phyloP scores from a whole-genome alignment of 2,113 vertebrate species.

The Pituophis catenifer region DNA sequence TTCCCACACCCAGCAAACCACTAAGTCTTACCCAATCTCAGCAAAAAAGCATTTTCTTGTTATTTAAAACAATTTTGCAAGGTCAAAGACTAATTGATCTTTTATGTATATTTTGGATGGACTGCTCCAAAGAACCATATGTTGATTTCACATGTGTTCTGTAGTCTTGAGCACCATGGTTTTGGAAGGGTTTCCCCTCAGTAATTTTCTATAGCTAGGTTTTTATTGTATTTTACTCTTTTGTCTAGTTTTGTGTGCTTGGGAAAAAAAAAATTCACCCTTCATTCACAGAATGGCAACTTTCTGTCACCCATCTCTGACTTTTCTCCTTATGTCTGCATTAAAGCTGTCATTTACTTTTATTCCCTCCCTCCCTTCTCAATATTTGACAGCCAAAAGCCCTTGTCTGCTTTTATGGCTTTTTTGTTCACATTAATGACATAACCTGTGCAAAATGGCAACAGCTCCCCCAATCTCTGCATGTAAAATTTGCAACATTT shows the following conservation, averaged over 20 bases:
- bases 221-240: constrained; percentile 84
- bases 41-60: neutral
- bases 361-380: constrained; percentile 67
- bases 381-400: constrained; percentile 80
- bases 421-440: constrained; percentile 83
- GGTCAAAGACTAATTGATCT: constrained; percentile 56
- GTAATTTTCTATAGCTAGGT: constrained; percentile 82
- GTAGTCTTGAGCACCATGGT: constrained; percentile 85
- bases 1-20: constrained; percentile 55
- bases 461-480: constrained; percentile 78
- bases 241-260: constrained; percentile 81
- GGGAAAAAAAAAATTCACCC: constrained; percentile 69
- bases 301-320: constrained; percentile 84
- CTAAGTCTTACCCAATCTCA: constrained; percentile 33
- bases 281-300: constrained; percentile 82
- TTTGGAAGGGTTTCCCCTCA: constrained; percentile 80
- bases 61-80: constrained; percentile 43
- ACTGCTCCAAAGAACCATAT: constrained; percentile 70
- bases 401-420: constrained; percentile 78
- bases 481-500: constrained; percentile 93
- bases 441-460: constrained; percentile 86
- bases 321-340: constrained; percentile 81
- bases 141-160: constrained; percentile 75
- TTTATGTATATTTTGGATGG: constrained; percentile 66
- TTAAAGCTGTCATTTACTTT: constrained; percentile 83